Evolutionary conservation across 2,888 invertebrate genomes (phyloP).

Genomic region (Omphaloscelis lunosa): DNA sequence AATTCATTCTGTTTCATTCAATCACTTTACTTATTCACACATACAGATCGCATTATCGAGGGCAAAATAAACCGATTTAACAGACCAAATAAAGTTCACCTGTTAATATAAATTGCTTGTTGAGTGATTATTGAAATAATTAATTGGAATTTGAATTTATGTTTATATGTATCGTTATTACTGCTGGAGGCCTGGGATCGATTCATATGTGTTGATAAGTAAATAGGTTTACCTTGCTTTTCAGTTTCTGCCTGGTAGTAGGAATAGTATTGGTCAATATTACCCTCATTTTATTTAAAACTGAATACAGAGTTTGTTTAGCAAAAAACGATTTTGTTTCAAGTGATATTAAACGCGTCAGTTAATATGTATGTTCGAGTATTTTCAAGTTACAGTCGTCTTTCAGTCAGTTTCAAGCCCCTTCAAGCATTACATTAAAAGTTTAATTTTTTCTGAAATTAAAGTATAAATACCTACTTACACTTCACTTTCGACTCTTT

Average conservation of each 20-base stretch:
- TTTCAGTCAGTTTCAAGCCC: not conserved
- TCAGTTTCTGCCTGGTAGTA: not conserved
- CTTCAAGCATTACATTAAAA: not conserved
- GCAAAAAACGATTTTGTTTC: not conserved
- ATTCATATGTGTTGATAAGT: not conserved
- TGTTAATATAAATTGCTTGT: conserved; percentile 72
- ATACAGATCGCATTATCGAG: conserved; percentile 23
- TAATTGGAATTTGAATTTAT: conserved; percentile 70
- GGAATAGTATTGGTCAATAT: not conserved
- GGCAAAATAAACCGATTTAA: conserved; percentile 54
- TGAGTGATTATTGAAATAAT: conserved; percentile 72
- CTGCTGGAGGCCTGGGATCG: not conserved
- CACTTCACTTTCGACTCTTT: not conserved
- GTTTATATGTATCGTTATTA: conserved; percentile 37
- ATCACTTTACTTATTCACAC: conserved; percentile 27
- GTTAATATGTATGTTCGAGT: not conserved
- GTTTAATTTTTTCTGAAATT: no score
- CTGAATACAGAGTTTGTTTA: not conserved
- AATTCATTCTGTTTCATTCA: conserved; percentile 11
- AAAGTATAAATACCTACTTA: no score
- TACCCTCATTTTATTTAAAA: not conserved
- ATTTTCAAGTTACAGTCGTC: not conserved
- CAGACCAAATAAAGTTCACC: conserved; percentile 65
- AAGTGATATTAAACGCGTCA: not conserved
- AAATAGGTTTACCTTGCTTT: not conserved